phyloP scores from a whole-genome alignment of 2,888 invertebrate genomes.

The Synanthedon myopaeformis region DNA sequence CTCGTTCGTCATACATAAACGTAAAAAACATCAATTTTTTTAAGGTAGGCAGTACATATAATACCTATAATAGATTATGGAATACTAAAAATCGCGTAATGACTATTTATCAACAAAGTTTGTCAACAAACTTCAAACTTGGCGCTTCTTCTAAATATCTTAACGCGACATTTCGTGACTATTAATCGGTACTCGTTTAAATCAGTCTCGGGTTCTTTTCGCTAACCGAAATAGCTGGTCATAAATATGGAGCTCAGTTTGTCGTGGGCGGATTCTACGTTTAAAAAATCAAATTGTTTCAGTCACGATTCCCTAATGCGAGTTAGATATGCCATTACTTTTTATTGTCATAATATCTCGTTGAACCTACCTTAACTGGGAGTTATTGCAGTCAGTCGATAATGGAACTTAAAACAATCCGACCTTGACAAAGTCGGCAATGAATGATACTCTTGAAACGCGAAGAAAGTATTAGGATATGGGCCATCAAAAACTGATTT shows the following conservation, averaged over 20 bases:
- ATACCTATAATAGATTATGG: too few relatives aligned
- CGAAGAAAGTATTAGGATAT: constrained; percentile 25
- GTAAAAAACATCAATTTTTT: too few relatives aligned
- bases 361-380: constrained; percentile 46
- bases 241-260: constrained; percentile 49
- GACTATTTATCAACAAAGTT: constrained; percentile 1
- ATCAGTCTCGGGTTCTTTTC: constrained; percentile 29
- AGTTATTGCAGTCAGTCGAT: constrained; percentile 26
- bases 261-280: constrained; percentile 47
- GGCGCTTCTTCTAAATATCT: constrained; percentile 12
- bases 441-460: constrained; percentile 26
- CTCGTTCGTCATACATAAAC: too few relatives aligned
- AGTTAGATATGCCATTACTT: constrained; percentile 46
- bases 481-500: background rate
- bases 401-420: constrained; percentile 12
- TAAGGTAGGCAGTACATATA: too few relatives aligned
- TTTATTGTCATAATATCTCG: constrained; percentile 48
- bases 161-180: constrained; percentile 25
- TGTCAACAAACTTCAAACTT: constrained; percentile 7
- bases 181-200: constrained; percentile 36
- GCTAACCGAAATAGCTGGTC: constrained; percentile 33
- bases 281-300: constrained; percentile 44
- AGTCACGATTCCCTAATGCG: constrained; percentile 55
- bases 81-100: background rate
- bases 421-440: constrained; percentile 30